These are phyloP conservation scores for Xiphophorus hellerii DNA, from an alignment of 2,113 vertebrate species.

Conservation along the genomic window DNA sequence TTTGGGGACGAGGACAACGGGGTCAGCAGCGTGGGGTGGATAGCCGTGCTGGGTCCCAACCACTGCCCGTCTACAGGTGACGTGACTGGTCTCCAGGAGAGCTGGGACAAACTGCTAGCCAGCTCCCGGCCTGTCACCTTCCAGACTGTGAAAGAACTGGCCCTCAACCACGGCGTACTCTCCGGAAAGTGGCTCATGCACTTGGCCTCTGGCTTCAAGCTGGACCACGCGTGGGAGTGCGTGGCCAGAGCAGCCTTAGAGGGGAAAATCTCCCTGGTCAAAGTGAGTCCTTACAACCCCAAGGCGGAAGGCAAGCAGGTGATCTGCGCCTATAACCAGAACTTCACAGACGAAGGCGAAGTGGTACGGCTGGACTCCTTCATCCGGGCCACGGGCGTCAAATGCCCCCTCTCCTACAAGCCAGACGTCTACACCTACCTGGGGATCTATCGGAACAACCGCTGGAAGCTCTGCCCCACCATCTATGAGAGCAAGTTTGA, in stretches of 20 bases:
- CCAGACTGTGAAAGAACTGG: slow-evolving; percentile 85
- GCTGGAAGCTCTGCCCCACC: slow-evolving; percentile 90
- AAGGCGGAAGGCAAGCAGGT: slow-evolving; percentile 80
- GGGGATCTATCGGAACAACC: slow-evolving; percentile 90
- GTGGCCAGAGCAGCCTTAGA: slow-evolving; percentile 84
- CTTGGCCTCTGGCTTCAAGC: slow-evolving; percentile 88
- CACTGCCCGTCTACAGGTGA: slow-evolving; percentile 65
- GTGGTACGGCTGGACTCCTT: slow-evolving; percentile 81
- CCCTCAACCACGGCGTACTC: slow-evolving; percentile 86
- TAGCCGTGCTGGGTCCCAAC: slow-evolving; percentile 79
- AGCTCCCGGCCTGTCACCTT: slow-evolving; percentile 82
- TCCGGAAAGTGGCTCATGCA: slow-evolving; percentile 91
- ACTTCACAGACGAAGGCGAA: slow-evolving; percentile 87
- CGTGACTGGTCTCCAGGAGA: slow-evolving; percentile 83
- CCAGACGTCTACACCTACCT: slow-evolving; percentile 90
- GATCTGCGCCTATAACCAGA: slow-evolving; percentile 87
- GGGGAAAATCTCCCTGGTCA: slow-evolving; percentile 81
- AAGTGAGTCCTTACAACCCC: slow-evolving; percentile 85
- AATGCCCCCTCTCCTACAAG: slow-evolving; percentile 88
- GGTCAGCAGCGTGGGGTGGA: slow-evolving; percentile 85
- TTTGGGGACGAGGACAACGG: slow-evolving; percentile 77
- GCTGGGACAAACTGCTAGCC: slow-evolving; percentile 85
- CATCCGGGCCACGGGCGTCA: slow-evolving; percentile 86
- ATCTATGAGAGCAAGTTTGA: slow-evolving; percentile 92
- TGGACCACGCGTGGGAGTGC: slow-evolving; percentile 89